These are phyloP conservation scores for Acrocephalus arundinaceus DNA, from an alignment of 2,113 vertebrate genomes.

Conservation along the genomic window DNA sequence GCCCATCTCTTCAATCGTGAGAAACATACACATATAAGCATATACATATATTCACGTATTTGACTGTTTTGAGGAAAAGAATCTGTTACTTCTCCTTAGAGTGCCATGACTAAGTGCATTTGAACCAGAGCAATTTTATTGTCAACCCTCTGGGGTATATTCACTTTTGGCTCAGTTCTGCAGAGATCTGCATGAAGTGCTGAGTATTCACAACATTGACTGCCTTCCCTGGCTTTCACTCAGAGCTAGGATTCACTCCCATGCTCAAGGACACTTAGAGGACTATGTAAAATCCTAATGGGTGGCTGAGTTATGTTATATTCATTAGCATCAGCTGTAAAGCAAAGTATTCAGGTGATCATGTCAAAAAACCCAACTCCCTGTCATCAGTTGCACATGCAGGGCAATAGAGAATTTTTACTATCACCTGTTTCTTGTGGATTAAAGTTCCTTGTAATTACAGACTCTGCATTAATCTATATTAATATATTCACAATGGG, in stretches of 20 bases:
- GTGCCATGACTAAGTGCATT: background rate
- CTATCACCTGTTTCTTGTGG: background rate
- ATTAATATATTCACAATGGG: slow-evolving; percentile 48
- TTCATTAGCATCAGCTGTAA: slow-evolving; percentile 7
- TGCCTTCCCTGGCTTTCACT: background rate
- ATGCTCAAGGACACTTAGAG: background rate
- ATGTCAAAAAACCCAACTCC: background rate
- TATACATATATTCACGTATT: background rate
- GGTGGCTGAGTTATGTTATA: background rate
- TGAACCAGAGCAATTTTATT: background rate
- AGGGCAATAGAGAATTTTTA: slow-evolving; percentile 14
- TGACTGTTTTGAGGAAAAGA: background rate
- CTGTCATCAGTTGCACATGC: background rate
- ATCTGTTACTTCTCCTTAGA: background rate
- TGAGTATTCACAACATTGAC: background rate
- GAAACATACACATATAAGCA: background rate
- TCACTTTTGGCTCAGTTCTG: background rate
- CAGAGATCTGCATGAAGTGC: background rate
- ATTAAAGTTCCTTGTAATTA: background rate
- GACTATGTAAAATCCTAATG: background rate
- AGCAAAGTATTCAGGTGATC: background rate
- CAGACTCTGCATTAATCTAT: slow-evolving; percentile 20
- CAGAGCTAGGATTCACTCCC: background rate
- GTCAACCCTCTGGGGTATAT: background rate
- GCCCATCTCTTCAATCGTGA: no score